Percentiles rank a stretch among this genome's conserved stretches.
These are phyloP conservation scores for Anser brachyrhynchus DNA, from an alignment of 2,113 vertebrate species.

Conservation along the genomic window DNA sequence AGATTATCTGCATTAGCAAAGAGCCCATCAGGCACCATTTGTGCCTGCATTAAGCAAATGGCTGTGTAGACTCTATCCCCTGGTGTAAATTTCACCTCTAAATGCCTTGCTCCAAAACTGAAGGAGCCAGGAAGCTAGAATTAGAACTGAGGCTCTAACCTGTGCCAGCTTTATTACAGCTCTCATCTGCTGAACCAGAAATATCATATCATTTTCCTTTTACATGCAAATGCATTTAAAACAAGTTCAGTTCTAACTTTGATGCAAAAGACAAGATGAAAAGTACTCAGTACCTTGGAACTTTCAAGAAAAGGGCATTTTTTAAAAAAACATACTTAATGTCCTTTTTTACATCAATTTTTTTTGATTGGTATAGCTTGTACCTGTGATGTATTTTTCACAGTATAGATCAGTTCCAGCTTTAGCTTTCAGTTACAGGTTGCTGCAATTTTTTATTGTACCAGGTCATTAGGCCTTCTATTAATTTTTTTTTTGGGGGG, in stretches of 20 bases:
- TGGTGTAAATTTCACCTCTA: slow-evolving; percentile 43
- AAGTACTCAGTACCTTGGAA: neutral
- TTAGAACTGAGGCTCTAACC: neutral
- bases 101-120: slow-evolving; percentile 20
- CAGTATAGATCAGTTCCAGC: slow-evolving; percentile 27
- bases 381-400: neutral
- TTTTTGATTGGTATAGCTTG: neutral
- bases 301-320: neutral
- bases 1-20: slow-evolving; percentile 20
- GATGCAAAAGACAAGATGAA: neutral
- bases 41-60: slow-evolving; percentile 20
- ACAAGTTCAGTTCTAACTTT: neutral
- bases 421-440: slow-evolving; percentile 46
- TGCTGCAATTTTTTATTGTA: neutral
- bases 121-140: neutral
- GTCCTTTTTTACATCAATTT: neutral
- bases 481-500: neutral
- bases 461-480: neutral
- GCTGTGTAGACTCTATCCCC: neutral
- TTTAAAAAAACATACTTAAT: neutral
- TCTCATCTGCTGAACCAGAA: neutral
- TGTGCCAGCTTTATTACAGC: neutral
- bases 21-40: slow-evolving; percentile 33
- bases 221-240: neutral
- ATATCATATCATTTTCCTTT: neutral